Conservation (phyloP, 2,797 vertebrate species). For the Artibeus jamaicensis region DNA sequence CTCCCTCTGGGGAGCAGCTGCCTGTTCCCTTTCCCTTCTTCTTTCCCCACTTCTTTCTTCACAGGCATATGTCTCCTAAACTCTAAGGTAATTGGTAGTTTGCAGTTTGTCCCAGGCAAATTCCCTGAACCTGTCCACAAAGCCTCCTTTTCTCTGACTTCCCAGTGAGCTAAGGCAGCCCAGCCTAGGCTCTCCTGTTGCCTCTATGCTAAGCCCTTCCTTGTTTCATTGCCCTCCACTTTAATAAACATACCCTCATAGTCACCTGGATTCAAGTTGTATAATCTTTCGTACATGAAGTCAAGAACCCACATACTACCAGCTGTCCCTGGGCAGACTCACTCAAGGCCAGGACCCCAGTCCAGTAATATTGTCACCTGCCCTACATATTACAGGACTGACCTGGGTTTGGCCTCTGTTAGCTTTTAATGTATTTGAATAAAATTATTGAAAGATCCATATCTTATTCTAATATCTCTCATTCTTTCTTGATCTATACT, state of each 20-base stretch:
- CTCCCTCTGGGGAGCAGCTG: background rate
- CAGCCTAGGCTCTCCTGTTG: background rate
- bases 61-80: background rate
- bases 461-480: background rate
- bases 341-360: background rate
- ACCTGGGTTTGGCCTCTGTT: background rate
- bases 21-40: background rate
- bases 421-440: background rate
- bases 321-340: background rate
- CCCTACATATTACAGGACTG: background rate
- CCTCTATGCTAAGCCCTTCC: background rate
- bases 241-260: background rate
- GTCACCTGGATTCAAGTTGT: background rate
- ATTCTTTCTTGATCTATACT: background rate
- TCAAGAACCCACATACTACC: background rate
- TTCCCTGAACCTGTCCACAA: background rate
- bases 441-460: background rate
- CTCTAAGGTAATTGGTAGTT: background rate
- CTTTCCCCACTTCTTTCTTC: background rate
- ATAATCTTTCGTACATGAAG: background rate
- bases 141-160: background rate
- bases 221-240: background rate
- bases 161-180: background rate
- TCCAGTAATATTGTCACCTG: background rate
- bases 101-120: background rate